Conservation (phyloP, 2,888 invertebrate genomes). For the Omphaloscelis lunosa region DNA sequence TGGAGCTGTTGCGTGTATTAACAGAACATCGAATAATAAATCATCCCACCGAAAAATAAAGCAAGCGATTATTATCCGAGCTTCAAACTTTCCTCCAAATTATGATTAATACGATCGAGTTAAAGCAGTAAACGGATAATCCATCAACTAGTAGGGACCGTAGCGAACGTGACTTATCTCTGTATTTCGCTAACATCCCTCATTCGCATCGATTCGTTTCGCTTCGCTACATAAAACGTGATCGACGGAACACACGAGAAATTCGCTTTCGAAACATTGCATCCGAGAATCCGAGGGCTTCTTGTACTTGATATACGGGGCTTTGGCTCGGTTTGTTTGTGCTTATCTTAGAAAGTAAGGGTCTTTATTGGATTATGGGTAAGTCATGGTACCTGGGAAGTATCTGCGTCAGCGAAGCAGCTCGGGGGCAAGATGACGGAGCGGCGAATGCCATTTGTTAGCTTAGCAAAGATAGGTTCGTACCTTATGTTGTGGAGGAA, state of each 20-base stretch:
- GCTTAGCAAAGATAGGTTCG: not conserved
- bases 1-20: not conserved
- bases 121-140: conserved; percentile 66
- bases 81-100: conserved; percentile 52
- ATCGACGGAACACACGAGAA: conserved; percentile 69
- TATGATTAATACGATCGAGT: conserved; percentile 61
- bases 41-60: conserved; percentile 35
- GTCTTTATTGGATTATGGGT: conserved; percentile 49
- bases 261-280: conserved; percentile 70
- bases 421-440: not conserved
- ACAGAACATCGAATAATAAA: conserved; percentile 33
- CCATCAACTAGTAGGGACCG: conserved; percentile 73
- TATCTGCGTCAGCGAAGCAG: conserved; percentile 41
- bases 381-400: conserved; percentile 48
- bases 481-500: not conserved
- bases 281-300: conserved; percentile 53
- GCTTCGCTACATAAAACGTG: conserved; percentile 78
- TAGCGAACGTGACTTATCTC: conserved; percentile 83
- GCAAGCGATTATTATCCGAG: conserved; percentile 33
- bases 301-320: conserved; percentile 58
- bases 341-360: conserved; percentile 44
- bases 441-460: not conserved
- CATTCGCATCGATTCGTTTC: conserved; percentile 81
- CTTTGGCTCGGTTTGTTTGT: conserved; percentile 56
- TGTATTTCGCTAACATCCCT: conserved; percentile 78